These are phyloP conservation scores for Oreotragus oreotragus DNA, from an alignment of 2,113 vertebrate species.

Conservation along the genomic window DNA sequence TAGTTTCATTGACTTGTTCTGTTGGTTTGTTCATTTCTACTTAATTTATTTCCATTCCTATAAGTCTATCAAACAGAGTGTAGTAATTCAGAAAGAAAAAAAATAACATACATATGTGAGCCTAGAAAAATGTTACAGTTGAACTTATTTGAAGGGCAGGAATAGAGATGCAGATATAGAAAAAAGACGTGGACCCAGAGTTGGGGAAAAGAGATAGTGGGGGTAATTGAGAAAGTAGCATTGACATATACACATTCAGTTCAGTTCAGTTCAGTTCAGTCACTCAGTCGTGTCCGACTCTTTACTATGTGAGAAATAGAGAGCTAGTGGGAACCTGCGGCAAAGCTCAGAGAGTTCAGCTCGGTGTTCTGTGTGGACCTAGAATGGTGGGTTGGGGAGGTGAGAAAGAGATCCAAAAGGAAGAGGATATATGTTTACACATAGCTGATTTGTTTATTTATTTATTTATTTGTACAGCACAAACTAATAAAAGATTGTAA, in stretches of 20 bases:
- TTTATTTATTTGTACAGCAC: not conserved
- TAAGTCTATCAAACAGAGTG: not conserved
- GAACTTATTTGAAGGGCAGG: not conserved
- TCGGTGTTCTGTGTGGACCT: accelerated
- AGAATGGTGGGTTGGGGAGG: not conserved
- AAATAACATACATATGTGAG: not conserved
- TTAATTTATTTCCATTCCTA: not conserved
- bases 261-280: no score
- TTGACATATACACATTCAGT: accelerated
- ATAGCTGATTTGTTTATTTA: not conserved
- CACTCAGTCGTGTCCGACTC: no score
- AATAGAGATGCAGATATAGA: not conserved
- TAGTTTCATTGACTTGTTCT: not conserved
- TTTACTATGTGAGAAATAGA: not conserved
- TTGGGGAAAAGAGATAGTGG: not conserved
- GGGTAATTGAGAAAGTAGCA: not conserved
- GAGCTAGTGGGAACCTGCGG: not conserved
- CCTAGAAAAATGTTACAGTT: not conserved
- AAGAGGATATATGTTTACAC: not conserved
- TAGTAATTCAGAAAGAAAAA: not conserved
- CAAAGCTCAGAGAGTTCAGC: not conserved
- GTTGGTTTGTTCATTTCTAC: not conserved
- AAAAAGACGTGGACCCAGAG: not conserved
- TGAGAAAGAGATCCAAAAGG: not conserved
- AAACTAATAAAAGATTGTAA: not conserved